Percentiles rank a stretch among this genome's conserved stretches.
These are phyloP conservation scores for Girardia tigrina DNA, from an alignment of 2,888 invertebrate genomes.

Conservation along the genomic window DNA sequence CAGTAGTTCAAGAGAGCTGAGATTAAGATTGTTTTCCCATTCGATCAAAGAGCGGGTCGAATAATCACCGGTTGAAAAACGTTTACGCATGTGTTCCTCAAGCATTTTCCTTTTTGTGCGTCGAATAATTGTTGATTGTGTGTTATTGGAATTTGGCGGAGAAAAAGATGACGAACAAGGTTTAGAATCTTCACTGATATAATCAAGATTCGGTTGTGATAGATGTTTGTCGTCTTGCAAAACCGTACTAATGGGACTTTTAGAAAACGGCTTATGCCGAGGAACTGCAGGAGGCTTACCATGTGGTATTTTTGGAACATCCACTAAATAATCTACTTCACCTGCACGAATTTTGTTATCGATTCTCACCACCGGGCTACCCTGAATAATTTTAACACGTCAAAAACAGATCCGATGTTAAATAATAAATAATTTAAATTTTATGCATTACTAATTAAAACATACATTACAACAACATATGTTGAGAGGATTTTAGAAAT, in stretches of 20 bases:
- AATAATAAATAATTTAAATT: no score
- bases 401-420: no score
- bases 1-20: background rate
- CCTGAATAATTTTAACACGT: no score
- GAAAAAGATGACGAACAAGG: background rate
- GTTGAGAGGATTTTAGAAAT: no score
- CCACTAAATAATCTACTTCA: slow-evolving; percentile 13
- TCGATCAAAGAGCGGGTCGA: slow-evolving; percentile 9
- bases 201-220: background rate
- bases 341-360: background rate
- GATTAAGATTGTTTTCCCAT: slow-evolving; percentile 23
- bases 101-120: slow-evolving; percentile 13
- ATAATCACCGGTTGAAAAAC: slow-evolving; percentile 23
- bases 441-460: no score
- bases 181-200: slow-evolving; percentile 9
- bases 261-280: background rate
- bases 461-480: no score
- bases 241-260: background rate
- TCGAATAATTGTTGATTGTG: background rate
- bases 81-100: slow-evolving; percentile 9
- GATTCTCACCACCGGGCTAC: background rate
- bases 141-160: background rate
- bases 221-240: background rate
- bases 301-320: background rate
- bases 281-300: background rate